Evolutionary conservation across 2,888 invertebrate species (phyloP).

Genomic region (Lottia scabra): DNA sequence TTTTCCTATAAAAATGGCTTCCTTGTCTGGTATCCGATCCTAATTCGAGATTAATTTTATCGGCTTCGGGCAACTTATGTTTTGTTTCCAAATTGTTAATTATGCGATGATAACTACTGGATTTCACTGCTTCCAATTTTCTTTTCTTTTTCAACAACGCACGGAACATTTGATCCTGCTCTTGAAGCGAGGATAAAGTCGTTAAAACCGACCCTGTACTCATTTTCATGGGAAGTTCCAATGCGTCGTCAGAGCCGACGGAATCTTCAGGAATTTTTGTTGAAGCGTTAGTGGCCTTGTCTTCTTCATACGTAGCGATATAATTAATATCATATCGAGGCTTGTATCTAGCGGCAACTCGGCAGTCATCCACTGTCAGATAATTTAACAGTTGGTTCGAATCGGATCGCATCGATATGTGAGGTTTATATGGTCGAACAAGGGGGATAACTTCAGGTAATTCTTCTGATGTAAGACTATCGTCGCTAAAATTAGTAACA

Average conservation of each 20-base stretch:
- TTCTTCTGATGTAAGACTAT: neutral
- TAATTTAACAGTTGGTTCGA: conserved; percentile 53
- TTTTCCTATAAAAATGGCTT: conserved; percentile 16
- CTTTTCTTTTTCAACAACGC: neutral
- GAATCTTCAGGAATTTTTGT: neutral
- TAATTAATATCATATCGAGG: conserved; percentile 22
- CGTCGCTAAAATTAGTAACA: neutral
- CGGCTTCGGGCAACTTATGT: neutral
- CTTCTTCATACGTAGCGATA: conserved; percentile 23
- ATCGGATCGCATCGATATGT: conserved; percentile 41
- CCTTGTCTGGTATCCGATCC: neutral
- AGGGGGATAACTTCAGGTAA: neutral
- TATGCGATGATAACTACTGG: neutral
- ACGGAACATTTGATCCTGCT: neutral
- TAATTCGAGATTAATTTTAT: neutral
- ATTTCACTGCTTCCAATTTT: neutral
- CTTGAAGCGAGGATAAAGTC: neutral
- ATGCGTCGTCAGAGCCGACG: neutral
- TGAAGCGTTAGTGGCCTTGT: neutral
- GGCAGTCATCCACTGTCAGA: conserved; percentile 58
- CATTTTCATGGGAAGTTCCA: conserved; percentile 14
- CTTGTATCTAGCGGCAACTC: conserved; percentile 41
- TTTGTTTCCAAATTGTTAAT: neutral
- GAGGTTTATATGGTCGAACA: conserved; percentile 4
- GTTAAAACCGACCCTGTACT: conserved; percentile 14